phyloP scores from a whole-genome alignment of 2,113 vertebrate genomes.

The Lepus americanus region DNA sequence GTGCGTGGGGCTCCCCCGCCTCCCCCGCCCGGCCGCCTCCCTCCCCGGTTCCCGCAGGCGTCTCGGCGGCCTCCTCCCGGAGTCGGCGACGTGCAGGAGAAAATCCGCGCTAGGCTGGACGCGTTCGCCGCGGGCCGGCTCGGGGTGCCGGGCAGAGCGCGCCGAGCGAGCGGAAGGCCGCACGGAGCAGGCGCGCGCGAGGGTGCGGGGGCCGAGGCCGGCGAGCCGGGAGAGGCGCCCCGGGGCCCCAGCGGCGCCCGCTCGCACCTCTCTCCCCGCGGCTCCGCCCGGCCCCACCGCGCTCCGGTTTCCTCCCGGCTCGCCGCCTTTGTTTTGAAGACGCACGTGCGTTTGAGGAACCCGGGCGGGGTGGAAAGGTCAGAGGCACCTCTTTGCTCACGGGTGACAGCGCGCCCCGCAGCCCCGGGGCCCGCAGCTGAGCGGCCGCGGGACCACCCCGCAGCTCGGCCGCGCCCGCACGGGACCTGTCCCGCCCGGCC shows the following conservation, averaged over 20 bases:
- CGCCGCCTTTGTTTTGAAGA: conserved; percentile 69
- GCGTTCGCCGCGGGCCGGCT: background rate
- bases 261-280: background rate
- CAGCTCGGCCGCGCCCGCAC: background rate
- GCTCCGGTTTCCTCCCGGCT: background rate
- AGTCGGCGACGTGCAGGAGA: background rate
- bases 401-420: conserved; percentile 8
- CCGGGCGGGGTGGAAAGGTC: conserved; percentile 58
- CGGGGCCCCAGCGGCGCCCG: background rate
- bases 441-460: background rate
- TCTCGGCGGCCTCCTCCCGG: conserved; percentile 48
- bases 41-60: background rate
- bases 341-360: conserved; percentile 60
- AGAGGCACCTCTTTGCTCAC: conserved; percentile 23
- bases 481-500: background rate
- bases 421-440: background rate
- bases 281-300: background rate
- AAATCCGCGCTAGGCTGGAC: background rate
- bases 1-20: conserved; percentile 64
- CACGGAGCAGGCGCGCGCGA: background rate
- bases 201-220: background rate
- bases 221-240: background rate
- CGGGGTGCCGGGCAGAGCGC: background rate
- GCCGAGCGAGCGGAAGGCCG: background rate
- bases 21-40: conserved; percentile 14